These are phyloP conservation scores for Hemistola chrysoprasaria DNA, from an alignment of 2,888 invertebrate genomes.

Conservation along the genomic window DNA sequence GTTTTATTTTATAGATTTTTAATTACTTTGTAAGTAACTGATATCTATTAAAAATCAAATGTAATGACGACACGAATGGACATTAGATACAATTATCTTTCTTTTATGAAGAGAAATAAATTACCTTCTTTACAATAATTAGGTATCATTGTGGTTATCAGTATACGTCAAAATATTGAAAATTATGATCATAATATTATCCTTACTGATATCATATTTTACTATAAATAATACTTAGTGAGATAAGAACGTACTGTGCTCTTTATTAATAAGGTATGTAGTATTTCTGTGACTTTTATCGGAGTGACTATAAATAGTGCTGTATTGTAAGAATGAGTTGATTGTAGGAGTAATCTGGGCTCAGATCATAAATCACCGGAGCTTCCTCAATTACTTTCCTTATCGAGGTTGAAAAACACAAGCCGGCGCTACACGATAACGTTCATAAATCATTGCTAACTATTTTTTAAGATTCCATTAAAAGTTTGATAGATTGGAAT, in stretches of 20 bases:
- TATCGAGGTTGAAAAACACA: conserved; percentile 59
- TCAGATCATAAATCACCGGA: conserved; percentile 49
- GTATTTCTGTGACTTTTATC: conserved; percentile 2
- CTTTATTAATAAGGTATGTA: neutral
- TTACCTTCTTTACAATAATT: conserved; percentile 11
- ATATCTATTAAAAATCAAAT: too few relatives aligned
- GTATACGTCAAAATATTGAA: conserved; percentile 18
- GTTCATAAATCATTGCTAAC: conserved; percentile 57
- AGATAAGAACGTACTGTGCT: conserved; percentile 12
- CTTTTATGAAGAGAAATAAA: conserved; percentile 6
- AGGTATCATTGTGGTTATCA: conserved; percentile 16
- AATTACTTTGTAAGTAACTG: neutral
- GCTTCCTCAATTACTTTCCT: conserved; percentile 62
- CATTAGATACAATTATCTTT: too few relatives aligned
- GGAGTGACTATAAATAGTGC: conserved; percentile 35
- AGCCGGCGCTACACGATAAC: conserved; percentile 48
- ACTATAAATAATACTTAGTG: conserved; percentile 17
- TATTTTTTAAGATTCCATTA: conserved; percentile 55
- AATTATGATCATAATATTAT: conserved; percentile 18
- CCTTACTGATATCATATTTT: conserved; percentile 15
- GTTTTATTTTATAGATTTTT: conserved; percentile 9
- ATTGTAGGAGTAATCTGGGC: conserved; percentile 31
- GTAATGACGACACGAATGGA: too few relatives aligned
- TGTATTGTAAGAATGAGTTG: conserved; percentile 49
- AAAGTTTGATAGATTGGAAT: conserved; percentile 50